These are phyloP conservation scores for Itoplectis maculator DNA, from an alignment of 2,888 invertebrate genomes.

Conservation along the genomic window DNA sequence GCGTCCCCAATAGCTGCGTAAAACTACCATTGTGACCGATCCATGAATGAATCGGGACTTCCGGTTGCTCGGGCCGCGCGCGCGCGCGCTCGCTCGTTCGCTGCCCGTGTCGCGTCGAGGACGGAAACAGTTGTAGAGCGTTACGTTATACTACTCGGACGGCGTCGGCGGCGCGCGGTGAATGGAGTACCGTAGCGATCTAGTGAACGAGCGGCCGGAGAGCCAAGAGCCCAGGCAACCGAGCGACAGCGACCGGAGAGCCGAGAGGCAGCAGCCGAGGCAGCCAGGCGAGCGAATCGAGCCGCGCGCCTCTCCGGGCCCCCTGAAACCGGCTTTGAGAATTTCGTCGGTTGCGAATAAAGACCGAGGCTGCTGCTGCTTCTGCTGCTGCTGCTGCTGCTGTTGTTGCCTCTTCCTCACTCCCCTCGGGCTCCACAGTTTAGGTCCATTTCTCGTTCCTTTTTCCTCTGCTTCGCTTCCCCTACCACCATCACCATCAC, in stretches of 20 bases:
- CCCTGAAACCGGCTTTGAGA: slow-evolving; percentile 71
- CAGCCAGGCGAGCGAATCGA: slow-evolving; percentile 40
- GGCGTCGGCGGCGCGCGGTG: slow-evolving; percentile 66
- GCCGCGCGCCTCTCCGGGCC: slow-evolving; percentile 35
- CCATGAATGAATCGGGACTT: slow-evolving; percentile 84
- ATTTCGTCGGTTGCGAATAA: slow-evolving; percentile 67
- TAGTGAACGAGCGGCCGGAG: slow-evolving; percentile 53
- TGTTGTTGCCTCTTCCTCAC: slow-evolving; percentile 8
- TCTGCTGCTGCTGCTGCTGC: too few species aligned
- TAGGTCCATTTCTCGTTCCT: slow-evolving; percentile 27
- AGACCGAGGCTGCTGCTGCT: too few species aligned
- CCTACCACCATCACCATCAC: neutral
- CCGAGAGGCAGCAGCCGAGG: too few species aligned
- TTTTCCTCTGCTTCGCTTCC: slow-evolving; percentile 22
- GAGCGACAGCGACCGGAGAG: slow-evolving; percentile 45
- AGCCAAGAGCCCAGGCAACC: too few species aligned
- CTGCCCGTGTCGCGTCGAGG: too few species aligned
- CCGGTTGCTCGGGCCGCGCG: slow-evolving; percentile 76
- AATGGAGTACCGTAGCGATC: slow-evolving; percentile 71
- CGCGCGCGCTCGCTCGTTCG: too few species aligned
- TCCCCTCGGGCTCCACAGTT: slow-evolving; percentile 44
- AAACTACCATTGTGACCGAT: slow-evolving; percentile 84
- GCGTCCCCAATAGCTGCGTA: slow-evolving; percentile 82
- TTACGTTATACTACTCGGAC: slow-evolving; percentile 76
- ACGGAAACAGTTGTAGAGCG: slow-evolving; percentile 83